Conservation (phyloP, 64 coral and sea anemone species). For the Orbicella faveolata region DNA sequence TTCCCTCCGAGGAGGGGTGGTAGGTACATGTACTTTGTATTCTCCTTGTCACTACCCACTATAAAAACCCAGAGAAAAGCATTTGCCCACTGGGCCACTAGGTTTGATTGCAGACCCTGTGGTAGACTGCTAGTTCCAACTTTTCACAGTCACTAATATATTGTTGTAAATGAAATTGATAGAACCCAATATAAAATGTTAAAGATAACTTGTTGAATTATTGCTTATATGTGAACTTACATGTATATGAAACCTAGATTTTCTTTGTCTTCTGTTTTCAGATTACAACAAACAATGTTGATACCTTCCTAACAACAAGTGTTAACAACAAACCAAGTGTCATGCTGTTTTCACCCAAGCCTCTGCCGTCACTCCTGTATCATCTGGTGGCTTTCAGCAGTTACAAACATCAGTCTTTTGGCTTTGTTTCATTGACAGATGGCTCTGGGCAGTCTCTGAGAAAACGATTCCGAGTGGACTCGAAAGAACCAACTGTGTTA, state of each 20-base stretch:
- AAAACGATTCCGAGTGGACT: slow-evolving; percentile 44
- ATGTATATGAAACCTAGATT: not conserved
- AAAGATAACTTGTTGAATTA: no score
- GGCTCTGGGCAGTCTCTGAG: slow-evolving; percentile 59
- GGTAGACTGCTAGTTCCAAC: no score
- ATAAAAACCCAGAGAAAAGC: no score
- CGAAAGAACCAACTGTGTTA: slow-evolving; percentile 70
- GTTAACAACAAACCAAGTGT: slow-evolving; percentile 84
- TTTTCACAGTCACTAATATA: no score
- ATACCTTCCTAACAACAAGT: slow-evolving; percentile 66
- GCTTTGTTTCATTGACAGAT: slow-evolving; percentile 60
- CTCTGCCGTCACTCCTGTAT: slow-evolving; percentile 67
- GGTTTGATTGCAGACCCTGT: no score
- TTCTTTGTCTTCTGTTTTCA: not conserved
- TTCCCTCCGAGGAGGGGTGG: no score
- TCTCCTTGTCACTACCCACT: no score
- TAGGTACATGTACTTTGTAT: no score
- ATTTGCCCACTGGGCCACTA: no score
- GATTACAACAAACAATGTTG: slow-evolving; percentile 54
- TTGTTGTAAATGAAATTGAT: no score
- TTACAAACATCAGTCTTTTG: slow-evolving; percentile 61
- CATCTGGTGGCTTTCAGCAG: slow-evolving; percentile 80
- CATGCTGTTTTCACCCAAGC: slow-evolving; percentile 75
- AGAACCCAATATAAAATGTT: no score
- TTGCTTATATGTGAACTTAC: no score